phyloP scores from a whole-genome alignment of 2,113 vertebrate species.

The Strix aluco region DNA sequence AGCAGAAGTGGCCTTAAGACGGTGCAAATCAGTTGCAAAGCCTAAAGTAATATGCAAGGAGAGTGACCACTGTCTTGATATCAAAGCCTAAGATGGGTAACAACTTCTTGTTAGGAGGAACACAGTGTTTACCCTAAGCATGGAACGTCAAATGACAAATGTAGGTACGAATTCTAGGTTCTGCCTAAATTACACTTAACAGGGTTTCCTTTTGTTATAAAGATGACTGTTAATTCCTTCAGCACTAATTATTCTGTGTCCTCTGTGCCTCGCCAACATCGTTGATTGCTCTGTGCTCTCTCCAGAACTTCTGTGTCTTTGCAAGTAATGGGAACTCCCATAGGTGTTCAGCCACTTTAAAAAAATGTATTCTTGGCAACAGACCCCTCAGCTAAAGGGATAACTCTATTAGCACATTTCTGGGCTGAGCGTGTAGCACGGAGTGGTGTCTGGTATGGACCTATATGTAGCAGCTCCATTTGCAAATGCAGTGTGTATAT shows the following conservation, averaged over 20 bases:
- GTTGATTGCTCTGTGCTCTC: background rate
- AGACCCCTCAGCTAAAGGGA: background rate
- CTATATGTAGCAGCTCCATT: background rate
- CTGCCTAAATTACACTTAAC: background rate
- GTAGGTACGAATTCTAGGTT: background rate
- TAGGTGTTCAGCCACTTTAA: background rate
- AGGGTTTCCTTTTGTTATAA: background rate
- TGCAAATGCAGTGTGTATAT: background rate
- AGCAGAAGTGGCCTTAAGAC: background rate
- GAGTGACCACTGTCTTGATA: background rate
- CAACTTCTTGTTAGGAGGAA: background rate
- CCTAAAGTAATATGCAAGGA: background rate
- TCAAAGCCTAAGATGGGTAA: background rate
- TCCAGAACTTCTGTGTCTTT: background rate
- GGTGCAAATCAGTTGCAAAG: background rate
- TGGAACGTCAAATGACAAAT: background rate
- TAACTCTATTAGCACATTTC: background rate
- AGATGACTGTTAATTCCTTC: background rate
- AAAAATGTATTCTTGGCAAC: background rate
- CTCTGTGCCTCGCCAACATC: background rate
- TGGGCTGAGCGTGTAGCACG: background rate
- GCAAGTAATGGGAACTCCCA: background rate
- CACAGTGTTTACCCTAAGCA: background rate
- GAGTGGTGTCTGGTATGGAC: background rate
- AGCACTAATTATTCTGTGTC: too few species aligned